Conservation (phyloP, 2,113 vertebrate species). For the Etheostoma cragini region DNA sequence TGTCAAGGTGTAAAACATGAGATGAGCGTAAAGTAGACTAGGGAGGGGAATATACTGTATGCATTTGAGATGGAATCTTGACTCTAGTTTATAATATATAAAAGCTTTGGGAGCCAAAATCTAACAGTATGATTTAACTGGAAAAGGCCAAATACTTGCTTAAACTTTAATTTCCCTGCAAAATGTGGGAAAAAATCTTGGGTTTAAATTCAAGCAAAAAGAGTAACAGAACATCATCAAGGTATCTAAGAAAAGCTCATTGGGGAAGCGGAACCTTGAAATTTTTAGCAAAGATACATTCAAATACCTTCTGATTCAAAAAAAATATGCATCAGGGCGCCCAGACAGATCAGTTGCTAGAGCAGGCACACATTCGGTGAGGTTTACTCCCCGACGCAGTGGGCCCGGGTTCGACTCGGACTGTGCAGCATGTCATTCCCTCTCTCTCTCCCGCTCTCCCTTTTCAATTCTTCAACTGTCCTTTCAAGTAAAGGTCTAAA, state of each 20-base stretch:
- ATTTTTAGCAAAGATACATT: constrained; percentile 53
- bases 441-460: too few species aligned
- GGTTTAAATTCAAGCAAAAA: constrained; percentile 19
- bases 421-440: too few species aligned
- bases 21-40: neutral
- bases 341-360: too few species aligned
- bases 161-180: neutral
- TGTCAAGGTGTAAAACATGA: constrained; percentile 47
- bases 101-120: neutral
- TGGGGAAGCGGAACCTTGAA: constrained; percentile 40
- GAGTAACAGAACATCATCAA: neutral
- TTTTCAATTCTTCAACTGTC: too few species aligned
- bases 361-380: too few species aligned
- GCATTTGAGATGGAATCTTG: neutral
- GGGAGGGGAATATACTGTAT: neutral
- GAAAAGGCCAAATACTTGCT: constrained; percentile 19
- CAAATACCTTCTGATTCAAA: constrained; percentile 38
- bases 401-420: too few species aligned
- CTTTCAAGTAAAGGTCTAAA: too few species aligned
- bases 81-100: neutral
- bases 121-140: neutral
- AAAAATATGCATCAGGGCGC: neutral
- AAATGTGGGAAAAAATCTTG: constrained; percentile 6
- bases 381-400: too few species aligned
- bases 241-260: constrained; percentile 18